Conservation (phyloP, 2,113 vertebrate genomes). For the Chaetodon auriga region DNA sequence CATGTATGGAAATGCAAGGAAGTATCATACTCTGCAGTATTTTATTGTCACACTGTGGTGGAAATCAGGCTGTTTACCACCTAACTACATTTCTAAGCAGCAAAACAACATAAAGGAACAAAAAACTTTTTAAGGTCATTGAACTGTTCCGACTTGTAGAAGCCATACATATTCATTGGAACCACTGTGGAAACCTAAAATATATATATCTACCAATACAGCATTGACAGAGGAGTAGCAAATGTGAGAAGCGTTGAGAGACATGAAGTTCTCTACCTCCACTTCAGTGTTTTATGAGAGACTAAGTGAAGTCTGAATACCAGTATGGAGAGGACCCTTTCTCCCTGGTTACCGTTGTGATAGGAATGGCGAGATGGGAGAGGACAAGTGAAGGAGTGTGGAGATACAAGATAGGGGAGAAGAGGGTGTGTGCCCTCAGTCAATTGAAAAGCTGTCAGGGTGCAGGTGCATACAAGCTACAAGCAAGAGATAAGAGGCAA, state of each 20-base stretch:
- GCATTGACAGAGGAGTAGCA: background rate
- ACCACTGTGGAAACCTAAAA: background rate
- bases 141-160: conserved; percentile 2
- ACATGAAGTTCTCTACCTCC: background rate
- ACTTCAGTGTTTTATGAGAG: conserved; percentile 33
- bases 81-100: background rate
- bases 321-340: conserved; percentile 21
- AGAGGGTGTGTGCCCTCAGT: conserved; percentile 75
- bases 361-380: conserved; percentile 51
- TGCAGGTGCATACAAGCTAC: conserved; percentile 77
- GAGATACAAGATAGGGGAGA: conserved; percentile 71
- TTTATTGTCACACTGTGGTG: background rate
- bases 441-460: conserved; percentile 85
- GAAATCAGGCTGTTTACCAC: background rate
- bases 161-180: background rate
- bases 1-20: background rate
- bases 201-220: background rate
- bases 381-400: conserved; percentile 61
- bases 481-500: conserved; percentile 78
- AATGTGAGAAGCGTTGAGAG: background rate
- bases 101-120: background rate
- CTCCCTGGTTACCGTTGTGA: conserved; percentile 39
- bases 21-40: background rate
- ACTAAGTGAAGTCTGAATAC: conserved; percentile 46
- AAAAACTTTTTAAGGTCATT: background rate